Conservation (phyloP, 2,113 vertebrate species). For the Physeter macrocephalus region DNA sequence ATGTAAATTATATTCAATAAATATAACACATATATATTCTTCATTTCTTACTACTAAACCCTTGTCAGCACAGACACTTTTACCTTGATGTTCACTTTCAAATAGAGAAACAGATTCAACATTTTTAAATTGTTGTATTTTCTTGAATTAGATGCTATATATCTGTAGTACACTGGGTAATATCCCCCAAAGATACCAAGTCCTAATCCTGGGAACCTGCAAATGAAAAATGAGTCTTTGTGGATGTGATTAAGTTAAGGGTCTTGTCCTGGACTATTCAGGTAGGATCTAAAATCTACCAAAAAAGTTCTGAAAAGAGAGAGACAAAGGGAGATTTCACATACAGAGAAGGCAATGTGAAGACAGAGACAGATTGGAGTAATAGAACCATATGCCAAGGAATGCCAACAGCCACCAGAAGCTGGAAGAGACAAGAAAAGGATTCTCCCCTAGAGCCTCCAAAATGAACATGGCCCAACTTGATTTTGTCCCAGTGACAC, state of each 20-base stretch:
- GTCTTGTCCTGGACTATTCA: not conserved
- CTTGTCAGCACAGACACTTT: not conserved
- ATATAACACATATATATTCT: not conserved
- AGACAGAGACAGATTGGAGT: not conserved
- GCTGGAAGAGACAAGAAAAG: not conserved
- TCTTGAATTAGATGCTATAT: not conserved
- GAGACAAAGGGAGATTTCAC: not conserved
- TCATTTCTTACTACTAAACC: not conserved
- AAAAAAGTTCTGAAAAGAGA: not conserved
- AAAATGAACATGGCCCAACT: not conserved
- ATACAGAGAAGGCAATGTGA: not conserved
- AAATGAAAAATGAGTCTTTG: not conserved
- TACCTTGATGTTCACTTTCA: not conserved
- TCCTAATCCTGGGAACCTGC: not conserved
- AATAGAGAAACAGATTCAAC: not conserved
- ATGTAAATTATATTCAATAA: not conserved
- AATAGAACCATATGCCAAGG: not conserved
- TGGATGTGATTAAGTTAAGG: not conserved
- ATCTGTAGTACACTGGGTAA: not conserved
- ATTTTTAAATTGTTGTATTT: not conserved
- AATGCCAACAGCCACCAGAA: not conserved
- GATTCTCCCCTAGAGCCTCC: not conserved
- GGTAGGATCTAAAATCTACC: not conserved
- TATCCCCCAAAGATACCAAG: not conserved
- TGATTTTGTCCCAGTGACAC: not conserved